phyloP scores from a whole-genome alignment of 1,140 invertebrate genomes.

The Apocrypta bakeri region DNA sequence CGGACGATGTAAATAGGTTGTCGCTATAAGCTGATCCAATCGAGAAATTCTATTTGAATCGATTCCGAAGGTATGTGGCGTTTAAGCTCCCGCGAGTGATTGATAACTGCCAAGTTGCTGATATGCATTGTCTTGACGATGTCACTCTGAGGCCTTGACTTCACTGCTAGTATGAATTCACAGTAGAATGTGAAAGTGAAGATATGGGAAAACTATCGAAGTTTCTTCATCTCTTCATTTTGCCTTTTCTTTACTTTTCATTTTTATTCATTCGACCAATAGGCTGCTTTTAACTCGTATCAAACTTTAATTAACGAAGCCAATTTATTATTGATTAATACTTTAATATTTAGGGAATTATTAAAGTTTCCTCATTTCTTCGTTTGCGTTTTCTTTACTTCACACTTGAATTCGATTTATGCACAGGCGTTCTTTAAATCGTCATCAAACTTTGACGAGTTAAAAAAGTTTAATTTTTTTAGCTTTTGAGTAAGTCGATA shows the following conservation, averaged over 20 bases:
- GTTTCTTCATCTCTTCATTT: neutral
- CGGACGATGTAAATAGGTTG: neutral
- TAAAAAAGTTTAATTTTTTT: no score
- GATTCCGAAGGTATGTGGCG: neutral
- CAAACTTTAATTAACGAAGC: no score
- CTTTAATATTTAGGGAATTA: no score
- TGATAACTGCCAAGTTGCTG: neutral
- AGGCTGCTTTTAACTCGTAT: no score
- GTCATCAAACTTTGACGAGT: no score
- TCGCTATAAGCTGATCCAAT: neutral
- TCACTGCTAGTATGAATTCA: neutral
- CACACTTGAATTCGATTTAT: no score
- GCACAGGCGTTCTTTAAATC: no score
- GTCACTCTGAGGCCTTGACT: slow-evolving; percentile 10
- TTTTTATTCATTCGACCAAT: neutral
- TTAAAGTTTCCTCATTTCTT: no score
- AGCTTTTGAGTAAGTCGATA: no score
- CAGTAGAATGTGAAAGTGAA: slow-evolving; percentile 26
- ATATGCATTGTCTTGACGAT: slow-evolving; percentile 10
- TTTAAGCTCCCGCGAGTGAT: neutral
- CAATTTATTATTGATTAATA: no score
- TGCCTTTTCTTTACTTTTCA: neutral
- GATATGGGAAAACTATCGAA: neutral
- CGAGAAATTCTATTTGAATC: neutral
- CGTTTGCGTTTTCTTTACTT: no score